These are phyloP conservation scores for Opisthograptis luteolata DNA, from an alignment of 2,888 invertebrate genomes.

Conservation along the genomic window DNA sequence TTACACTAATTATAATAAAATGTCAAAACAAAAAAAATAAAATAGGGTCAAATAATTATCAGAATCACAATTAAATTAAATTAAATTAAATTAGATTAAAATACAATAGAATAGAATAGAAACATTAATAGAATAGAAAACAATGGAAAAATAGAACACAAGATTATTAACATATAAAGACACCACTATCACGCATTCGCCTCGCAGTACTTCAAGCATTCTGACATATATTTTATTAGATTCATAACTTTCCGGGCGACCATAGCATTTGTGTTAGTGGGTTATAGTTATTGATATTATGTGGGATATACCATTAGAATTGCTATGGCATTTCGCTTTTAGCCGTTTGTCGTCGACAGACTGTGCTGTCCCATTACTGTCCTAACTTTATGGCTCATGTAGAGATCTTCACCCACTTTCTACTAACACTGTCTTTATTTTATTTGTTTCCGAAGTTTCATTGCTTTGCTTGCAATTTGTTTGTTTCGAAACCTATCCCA, in stretches of 20 bases:
- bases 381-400: constrained; percentile 6
- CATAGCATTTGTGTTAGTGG: constrained; percentile 15
- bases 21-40: too few relatives aligned
- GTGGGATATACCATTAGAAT: neutral
- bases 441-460: neutral
- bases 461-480: constrained; percentile 1
- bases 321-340: constrained; percentile 4
- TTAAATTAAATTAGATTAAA: too few relatives aligned
- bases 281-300: too few relatives aligned
- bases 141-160: too few relatives aligned
- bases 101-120: too few relatives aligned
- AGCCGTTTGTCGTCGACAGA: neutral
- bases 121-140: too few relatives aligned
- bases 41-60: too few relatives aligned
- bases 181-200: too few relatives aligned
- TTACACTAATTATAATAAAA: too few relatives aligned
- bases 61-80: too few relatives aligned
- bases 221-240: constrained; percentile 17
- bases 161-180: too few relatives aligned
- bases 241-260: neutral
- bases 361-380: neutral
- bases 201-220: too few relatives aligned
- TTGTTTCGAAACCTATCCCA: neutral
- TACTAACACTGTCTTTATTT: constrained; percentile 1
- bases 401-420: constrained; percentile 12